Evolutionary conservation across 2,888 invertebrate species (phyloP).

Genomic region (Ferdinandea cuprea): DNA sequence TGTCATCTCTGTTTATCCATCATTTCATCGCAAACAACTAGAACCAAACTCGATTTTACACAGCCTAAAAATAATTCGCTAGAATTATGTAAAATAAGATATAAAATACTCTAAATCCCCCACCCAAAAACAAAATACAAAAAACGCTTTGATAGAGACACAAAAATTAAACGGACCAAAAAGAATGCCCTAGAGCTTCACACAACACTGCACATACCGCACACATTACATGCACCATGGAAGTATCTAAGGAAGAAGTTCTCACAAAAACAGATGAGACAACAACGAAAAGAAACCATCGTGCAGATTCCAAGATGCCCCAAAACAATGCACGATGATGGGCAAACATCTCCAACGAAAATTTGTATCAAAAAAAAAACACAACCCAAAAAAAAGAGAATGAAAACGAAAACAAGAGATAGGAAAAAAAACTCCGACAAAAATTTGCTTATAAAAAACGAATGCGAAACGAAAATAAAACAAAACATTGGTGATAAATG

Average conservation of each 20-base stretch:
- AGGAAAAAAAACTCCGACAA: conserved; percentile 20
- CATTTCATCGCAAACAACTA: neutral
- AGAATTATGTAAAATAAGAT: conserved; percentile 47
- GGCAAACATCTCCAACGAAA: conserved; percentile 70
- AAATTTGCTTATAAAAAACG: conserved; percentile 44
- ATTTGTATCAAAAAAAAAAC: conserved; percentile 30
- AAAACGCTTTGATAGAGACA: conserved; percentile 67
- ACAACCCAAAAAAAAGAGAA: conserved; percentile 16
- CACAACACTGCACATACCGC: conserved; percentile 67
- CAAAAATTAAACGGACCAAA: conserved; percentile 76
- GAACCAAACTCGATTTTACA: neutral
- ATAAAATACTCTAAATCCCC: conserved; percentile 22
- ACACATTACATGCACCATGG: neutral
- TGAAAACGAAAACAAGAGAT: conserved; percentile 1
- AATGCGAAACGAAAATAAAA: conserved; percentile 28
- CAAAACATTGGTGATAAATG: conserved; percentile 45
- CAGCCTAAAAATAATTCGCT: conserved; percentile 5
- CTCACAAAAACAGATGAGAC: conserved; percentile 53
- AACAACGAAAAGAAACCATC: conserved; percentile 15
- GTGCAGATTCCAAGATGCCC: conserved; percentile 63
- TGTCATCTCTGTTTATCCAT: conserved; percentile 12
- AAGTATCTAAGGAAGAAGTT: conserved; percentile 50
- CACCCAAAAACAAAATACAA: conserved; percentile 7
- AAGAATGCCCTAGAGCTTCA: conserved; percentile 76
- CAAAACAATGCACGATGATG: conserved; percentile 71